Conservation (phyloP, 1,140 invertebrate genomes). For the Drosophila biarmipes region DNA sequence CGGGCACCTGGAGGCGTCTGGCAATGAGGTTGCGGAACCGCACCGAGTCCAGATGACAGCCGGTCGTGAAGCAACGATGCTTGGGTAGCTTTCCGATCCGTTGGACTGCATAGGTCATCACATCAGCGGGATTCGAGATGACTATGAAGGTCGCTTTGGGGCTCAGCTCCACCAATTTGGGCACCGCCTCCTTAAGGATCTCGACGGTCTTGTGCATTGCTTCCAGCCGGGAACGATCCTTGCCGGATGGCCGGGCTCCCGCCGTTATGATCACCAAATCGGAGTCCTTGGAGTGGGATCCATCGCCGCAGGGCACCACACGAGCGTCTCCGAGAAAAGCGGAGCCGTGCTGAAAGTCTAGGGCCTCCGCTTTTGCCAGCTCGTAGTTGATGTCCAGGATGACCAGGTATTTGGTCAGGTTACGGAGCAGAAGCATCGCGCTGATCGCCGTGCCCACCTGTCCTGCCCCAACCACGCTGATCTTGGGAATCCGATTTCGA, state of each 20-base stretch:
- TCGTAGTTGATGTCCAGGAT: slow-evolving; percentile 33
- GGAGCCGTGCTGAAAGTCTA: slow-evolving; percentile 45
- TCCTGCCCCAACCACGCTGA: slow-evolving; percentile 44
- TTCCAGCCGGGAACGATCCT: slow-evolving; percentile 88
- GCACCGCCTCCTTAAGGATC: slow-evolving; percentile 92
- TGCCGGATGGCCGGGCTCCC: slow-evolving; percentile 93
- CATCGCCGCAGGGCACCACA: slow-evolving; percentile 86
- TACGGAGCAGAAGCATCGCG: slow-evolving; percentile 22
- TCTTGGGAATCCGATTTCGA: neutral
- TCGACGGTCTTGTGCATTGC: slow-evolving; percentile 93
- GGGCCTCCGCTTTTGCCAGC: slow-evolving; percentile 27
- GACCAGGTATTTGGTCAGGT: slow-evolving; percentile 29
- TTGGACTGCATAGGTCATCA: slow-evolving; percentile 94
- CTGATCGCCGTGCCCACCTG: slow-evolving; percentile 44
- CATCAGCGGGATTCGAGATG: slow-evolving; percentile 95
- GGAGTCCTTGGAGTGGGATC: slow-evolving; percentile 89
- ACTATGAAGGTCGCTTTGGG: slow-evolving; percentile 92
- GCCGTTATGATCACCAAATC: slow-evolving; percentile 93
- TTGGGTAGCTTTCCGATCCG: slow-evolving; percentile 93
- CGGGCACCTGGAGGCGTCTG: slow-evolving; percentile 90
- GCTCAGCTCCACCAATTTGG: slow-evolving; percentile 91
- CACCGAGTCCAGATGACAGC: slow-evolving; percentile 94
- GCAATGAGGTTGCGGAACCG: slow-evolving; percentile 93
- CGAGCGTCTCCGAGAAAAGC: slow-evolving; percentile 29
- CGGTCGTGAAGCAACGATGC: slow-evolving; percentile 93